Evolutionary conservation across 2,113 vertebrate species (phyloP).

Genomic region (Plectropomus leopardus): DNA sequence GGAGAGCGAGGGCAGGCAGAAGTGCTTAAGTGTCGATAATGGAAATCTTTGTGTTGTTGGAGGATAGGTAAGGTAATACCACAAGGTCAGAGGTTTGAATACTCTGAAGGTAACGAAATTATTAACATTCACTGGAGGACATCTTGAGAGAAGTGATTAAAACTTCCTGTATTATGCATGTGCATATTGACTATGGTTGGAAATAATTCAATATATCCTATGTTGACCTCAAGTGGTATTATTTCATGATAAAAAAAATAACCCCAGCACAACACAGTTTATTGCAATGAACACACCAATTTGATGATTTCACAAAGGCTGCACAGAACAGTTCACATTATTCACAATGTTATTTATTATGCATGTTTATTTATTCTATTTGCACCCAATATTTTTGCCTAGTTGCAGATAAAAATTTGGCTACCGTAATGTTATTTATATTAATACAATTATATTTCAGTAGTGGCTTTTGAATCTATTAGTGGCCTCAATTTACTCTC

Average conservation of each 20-base stretch:
- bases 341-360: too few species aligned
- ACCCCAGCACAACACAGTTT: too few species aligned
- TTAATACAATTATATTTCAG: too few species aligned
- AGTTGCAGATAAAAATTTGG: too few species aligned
- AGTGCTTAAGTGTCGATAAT: slow-evolving; percentile 60
- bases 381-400: too few species aligned
- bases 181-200: neutral
- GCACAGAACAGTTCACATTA: too few species aligned
- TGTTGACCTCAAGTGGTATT: neutral
- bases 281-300: too few species aligned
- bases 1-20: slow-evolving; percentile 59
- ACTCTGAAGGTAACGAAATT: slow-evolving; percentile 14
- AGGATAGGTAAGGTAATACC: slow-evolving; percentile 52
- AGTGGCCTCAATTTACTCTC: neutral
- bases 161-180: neutral
- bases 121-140: slow-evolving; percentile 5
- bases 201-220: neutral
- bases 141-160: slow-evolving; percentile 11
- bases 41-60: slow-evolving; percentile 39
- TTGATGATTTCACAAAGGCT: too few species aligned
- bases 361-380: too few species aligned
- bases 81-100: slow-evolving; percentile 44
- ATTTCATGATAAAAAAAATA: too few species aligned
- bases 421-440: too few species aligned
- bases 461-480: too few species aligned